Evolutionary conservation across 2,797 vertebrate species (phyloP).

Genomic region (Myotis pilosus): DNA sequence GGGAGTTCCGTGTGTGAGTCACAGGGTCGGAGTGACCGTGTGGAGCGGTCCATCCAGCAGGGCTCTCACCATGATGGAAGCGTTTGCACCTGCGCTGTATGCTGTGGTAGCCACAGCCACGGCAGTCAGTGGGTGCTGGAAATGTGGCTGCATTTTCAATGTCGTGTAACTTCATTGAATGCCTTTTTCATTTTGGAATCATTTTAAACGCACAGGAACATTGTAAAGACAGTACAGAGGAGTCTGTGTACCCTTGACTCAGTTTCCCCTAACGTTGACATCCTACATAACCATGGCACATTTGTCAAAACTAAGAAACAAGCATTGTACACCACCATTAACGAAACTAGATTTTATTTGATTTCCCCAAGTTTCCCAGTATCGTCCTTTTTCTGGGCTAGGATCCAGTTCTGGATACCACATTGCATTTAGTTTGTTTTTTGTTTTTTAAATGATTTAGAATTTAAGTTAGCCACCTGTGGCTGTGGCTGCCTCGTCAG

Average conservation of each 20-base stretch:
- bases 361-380: not conserved
- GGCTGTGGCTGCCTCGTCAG: not conserved
- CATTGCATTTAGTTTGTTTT: not conserved
- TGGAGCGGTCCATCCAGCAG: fast-evolving
- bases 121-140: fast-evolving
- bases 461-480: not conserved
- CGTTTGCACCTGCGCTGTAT: fast-evolving
- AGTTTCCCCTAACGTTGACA: not conserved
- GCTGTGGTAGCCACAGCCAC: fast-evolving
- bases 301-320: not conserved
- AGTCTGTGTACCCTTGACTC: not conserved
- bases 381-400: not conserved
- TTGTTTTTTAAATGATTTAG: not conserved
- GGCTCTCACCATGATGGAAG: fast-evolving
- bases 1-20: not conserved
- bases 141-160: not conserved
- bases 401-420: not conserved
- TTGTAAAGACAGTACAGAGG: not conserved
- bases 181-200: not conserved
- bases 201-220: not conserved
- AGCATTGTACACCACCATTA: fast-evolving
- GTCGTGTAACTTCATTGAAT: not conserved
- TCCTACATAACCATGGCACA: not conserved
- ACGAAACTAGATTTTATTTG: not conserved
- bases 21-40: not conserved